phyloP scores from a whole-genome alignment of 2,888 invertebrate species.

The Gortyna flavago region DNA sequence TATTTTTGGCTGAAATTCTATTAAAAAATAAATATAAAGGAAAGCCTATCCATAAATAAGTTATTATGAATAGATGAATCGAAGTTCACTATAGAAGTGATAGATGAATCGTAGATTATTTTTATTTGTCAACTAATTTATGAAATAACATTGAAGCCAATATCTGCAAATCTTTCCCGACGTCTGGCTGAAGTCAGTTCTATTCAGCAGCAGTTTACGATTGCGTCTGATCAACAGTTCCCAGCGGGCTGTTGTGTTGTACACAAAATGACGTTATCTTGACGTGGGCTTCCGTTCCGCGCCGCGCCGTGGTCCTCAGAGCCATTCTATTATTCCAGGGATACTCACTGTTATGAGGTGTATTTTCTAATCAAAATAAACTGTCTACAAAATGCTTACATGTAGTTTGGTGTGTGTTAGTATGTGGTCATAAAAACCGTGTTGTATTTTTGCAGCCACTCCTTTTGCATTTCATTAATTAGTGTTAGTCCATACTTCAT shows the following conservation, averaged over 20 bases:
- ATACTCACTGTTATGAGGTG: conserved; percentile 9
- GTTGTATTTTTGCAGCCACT: conserved; percentile 24
- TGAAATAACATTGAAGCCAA: not conserved
- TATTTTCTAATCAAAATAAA: not conserved
- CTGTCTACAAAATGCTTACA: not conserved
- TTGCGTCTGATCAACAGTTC: conserved; percentile 10
- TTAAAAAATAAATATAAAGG: not conserved
- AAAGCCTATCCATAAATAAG: not conserved
- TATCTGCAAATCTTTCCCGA: conserved; percentile 15
- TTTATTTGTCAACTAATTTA: not conserved
- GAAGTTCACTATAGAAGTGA: too few species aligned
- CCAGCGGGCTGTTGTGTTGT: conserved; percentile 6
- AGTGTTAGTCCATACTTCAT: not conserved
- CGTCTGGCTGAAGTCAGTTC: not conserved
- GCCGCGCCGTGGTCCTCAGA: conserved; percentile 2
- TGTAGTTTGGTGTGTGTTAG: not conserved
- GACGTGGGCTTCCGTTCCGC: conserved; percentile 49
- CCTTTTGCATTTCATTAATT: conserved; percentile 28
- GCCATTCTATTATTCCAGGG: conserved; percentile 5
- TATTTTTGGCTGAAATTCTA: not conserved
- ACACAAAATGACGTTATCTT: conserved; percentile 59
- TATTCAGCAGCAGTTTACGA: not conserved
- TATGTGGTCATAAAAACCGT: not conserved
- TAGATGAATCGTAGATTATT: not conserved
- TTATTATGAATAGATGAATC: too few species aligned